Evolutionary conservation across 2,113 vertebrate species (phyloP), one percentile per base, ranked within the genome.

Genomic region (Galemys pyrenaicus): DNA sequence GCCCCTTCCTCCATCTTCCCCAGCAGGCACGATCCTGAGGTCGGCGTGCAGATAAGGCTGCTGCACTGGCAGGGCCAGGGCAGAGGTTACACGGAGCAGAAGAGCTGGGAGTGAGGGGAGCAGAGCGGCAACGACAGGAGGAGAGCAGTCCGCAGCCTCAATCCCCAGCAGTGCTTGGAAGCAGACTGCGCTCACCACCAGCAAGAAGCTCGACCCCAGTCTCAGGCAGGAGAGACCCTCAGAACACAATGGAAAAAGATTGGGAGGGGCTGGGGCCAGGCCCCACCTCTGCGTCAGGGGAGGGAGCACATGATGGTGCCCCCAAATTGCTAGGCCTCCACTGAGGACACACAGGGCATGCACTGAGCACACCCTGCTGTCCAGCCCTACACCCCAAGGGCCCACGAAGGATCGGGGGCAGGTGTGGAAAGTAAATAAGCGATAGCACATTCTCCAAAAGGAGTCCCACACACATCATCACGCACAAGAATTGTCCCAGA

Each of bases 401-500:
- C 35, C 5, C 0, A 20, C 3, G 32, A 86, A 46, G 83, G 80
- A 78, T 65, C 22, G 22, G 37, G 24, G 54, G 8, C 44, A 24
- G n/a, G 30, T 68, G 68, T 12, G 7, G 51, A 92, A 75, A 84
- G 92, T 11, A 73, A 74, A 80, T 60, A n/a, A n/a, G n/a, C n/a
- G 12, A 85, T 19, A 79, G 89, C 11, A 17, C 84, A 39, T 77
- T 81, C 87, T 81, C 49, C 15, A 87, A 77, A 92, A 95, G 84
- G 94, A 75, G 88, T 75, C 86, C 91, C 84, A 95, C 46, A 49
- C 32, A 71, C 71, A 83, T 60, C 83, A 49, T 62, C 67, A 89
- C 67, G 77, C 79, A 62, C 51, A 93, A 94, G 80, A 94, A 91
- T 83, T 89, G 93, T 70, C 83, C 78, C 65, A 71, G 0, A 96